These are phyloP conservation scores for Mongoloraphidia duomilia DNA, from an alignment of 2,888 invertebrate species.

Conservation along the genomic window DNA sequence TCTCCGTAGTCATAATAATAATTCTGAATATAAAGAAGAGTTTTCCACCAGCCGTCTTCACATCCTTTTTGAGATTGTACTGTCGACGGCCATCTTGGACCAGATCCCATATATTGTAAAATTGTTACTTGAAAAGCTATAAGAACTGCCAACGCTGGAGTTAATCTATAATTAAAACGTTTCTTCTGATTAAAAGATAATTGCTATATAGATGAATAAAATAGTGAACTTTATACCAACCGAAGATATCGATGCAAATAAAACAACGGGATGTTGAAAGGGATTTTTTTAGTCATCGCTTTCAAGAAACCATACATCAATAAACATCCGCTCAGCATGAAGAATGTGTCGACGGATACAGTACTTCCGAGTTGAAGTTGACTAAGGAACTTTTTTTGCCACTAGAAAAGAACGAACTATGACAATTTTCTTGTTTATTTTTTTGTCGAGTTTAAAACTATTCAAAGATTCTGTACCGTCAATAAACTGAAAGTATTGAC, in stretches of 20 bases:
- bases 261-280: conserved; percentile 23
- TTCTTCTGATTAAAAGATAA: not conserved
- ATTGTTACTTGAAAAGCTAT: conserved; percentile 31
- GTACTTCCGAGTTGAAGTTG: conserved; percentile 28
- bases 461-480: conserved; percentile 3
- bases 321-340: conserved; percentile 44
- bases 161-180: conserved; percentile 23
- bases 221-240: conserved; percentile 15
- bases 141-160: conserved; percentile 30
- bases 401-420: conserved; percentile 20
- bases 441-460: too few species aligned
- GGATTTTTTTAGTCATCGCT: conserved; percentile 19
- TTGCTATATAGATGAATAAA: not conserved
- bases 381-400: conserved; percentile 17
- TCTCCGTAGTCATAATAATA: conserved; percentile 13
- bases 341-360: conserved; percentile 47
- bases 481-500: conserved; percentile 11
- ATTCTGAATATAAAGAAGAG: conserved; percentile 29
- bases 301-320: conserved; percentile 31
- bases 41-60: conserved; percentile 28
- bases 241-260: conserved; percentile 31
- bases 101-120: conserved; percentile 31
- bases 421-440: conserved; percentile 5
- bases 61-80: conserved; percentile 18
- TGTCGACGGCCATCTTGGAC: conserved; percentile 31